Evolutionary conservation across 1,140 invertebrate species (phyloP).

Genomic region (Drosophila chauvacae): DNA sequence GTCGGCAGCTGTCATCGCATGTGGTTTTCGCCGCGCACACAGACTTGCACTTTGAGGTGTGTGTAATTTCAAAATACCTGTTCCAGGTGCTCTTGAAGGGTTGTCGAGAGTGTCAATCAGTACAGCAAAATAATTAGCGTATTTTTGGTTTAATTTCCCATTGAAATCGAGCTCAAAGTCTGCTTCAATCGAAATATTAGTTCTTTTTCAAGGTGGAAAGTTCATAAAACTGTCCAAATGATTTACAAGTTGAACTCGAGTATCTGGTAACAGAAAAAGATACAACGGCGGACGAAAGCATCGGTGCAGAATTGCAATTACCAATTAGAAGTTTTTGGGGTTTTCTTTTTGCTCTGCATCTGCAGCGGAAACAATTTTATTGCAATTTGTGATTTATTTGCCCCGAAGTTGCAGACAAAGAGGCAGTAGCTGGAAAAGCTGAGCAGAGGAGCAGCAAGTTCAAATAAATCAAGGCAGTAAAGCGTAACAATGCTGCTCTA

Average conservation of each 20-base stretch:
- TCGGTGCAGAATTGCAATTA: conserved; percentile 61
- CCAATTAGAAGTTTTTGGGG: conserved; percentile 67
- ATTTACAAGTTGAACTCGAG: conserved; percentile 54
- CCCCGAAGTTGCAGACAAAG: conserved; percentile 24
- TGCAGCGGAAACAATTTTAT: conserved; percentile 64
- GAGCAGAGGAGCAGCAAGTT: conserved; percentile 5
- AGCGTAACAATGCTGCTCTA: conserved; percentile 4
- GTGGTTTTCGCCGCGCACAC: conserved; percentile 39
- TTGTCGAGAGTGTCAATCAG: conserved; percentile 11
- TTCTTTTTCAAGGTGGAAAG: conserved; percentile 37
- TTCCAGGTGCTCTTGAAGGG: not conserved
- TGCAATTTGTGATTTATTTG: conserved; percentile 68
- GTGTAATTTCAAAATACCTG: conserved; percentile 28
- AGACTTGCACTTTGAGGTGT: conserved; percentile 1
- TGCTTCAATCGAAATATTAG: not conserved
- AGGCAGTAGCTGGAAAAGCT: conserved; percentile 6
- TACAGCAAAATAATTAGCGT: conserved; percentile 6
- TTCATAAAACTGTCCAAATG: conserved; percentile 60
- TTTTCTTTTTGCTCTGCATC: conserved; percentile 20
- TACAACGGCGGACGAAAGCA: not conserved
- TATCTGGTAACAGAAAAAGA: conserved; percentile 10
- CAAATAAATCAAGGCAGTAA: conserved; percentile 34
- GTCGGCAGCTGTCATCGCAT: conserved; percentile 62
- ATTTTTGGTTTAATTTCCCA: not conserved
- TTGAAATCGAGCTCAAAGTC: not conserved